Base-by-base conservation (phyloP, 2,888 invertebrate genomes). In the Pristionchus japonicus region DNA sequence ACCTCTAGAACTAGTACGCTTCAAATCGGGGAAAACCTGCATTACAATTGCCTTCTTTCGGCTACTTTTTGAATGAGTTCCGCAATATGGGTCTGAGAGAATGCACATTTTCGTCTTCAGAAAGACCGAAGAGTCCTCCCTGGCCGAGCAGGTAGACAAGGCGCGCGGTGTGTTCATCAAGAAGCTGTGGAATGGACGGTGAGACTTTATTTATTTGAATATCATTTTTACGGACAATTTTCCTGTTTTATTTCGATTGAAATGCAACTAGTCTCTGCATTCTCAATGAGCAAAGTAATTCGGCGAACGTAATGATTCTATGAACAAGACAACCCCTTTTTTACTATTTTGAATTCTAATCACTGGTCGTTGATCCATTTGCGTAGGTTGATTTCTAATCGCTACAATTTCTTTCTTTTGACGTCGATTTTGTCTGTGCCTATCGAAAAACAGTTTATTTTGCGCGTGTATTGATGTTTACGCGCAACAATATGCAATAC, bases 111-210 rank as follows among this genome's bases (percentile, higher is more conserved):
- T n/a, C n/a, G n/a, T n/a, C n/a, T 34, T 1, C 31, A 77, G 89
- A 20, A 86, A 89, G 1, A 82, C 89, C 3, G 89, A 89, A 4
- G 47, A 67, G n/a, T 82, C 88, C 64, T 40, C 86, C 23, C 90
- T 91, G 87, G 74, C n/a, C 9, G 49, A 34, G 15, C 82, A 90
- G 23, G 89, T 92, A 27, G 77, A 90, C 15, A 85, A 67, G 49
- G 91, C 92, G 15, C 87, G 87, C 37, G 87, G 85, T 23, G 89
- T 89, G 0, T 92, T 89, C 84, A 87, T 88, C 13, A 89, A 88
- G 74, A 91, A 92, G 52, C 88, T 92, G 20, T 92, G 92, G 92
- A 92, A 92, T 77, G 92, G 92, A 40, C 89, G 89, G 90, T 92
- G 31, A 37, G 49, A 31, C 31, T 37, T n/a, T n/a, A 27, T 27